Evolutionary conservation across 2,797 vertebrate genomes (phyloP), one percentile per base, ranked within the genome.

Genomic region (Megaceryle alcyon): DNA sequence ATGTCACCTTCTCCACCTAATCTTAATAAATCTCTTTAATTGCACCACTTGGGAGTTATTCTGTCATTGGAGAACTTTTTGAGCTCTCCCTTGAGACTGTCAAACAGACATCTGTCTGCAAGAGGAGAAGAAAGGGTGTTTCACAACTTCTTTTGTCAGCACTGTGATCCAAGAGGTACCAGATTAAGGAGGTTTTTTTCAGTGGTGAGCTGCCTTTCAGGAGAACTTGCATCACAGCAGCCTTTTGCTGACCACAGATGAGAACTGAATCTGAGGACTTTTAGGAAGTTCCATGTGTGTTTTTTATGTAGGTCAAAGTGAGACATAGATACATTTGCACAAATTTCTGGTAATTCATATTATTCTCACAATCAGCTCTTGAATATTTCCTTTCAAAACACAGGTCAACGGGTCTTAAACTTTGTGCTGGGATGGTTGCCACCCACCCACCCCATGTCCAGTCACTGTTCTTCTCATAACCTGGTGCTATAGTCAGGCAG

Each of bases 131-230:
- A 65, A 86, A 72, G 16, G 25, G 23, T 70, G 54, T 71, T 71
- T 39, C 6, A 1, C 56, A 33, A 23, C 77, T 66, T 0, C 48
- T 82, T 56, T 53, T 44, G 43, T 53, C 56, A 22, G 59, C 31
- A 18, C 44, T 70, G 17, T 0, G 0, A 35, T 17, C 44, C 76
- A 14, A 49, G 57, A 65, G 44, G 35, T 28, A n/a, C 25, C 0
- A 3, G 46, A 18, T 5, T 2, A 12, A 56, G 43, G 83, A 59
- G n/a, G 43, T 82, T 61, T 46, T 71, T 84, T 49, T 33, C 75
- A 29, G 76, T 68, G 28, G 14, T 43, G 39, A 77, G 29, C 35
- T 46, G 75, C 26, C 53, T 56, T 31, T n/a, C 43, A 26, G 79
- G 14, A 61, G 19, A 60, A 15, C 35, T 71, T 0, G 0, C 69